Evolutionary conservation across 2,113 vertebrate species (phyloP), one percentile per base, ranked within the genome.

Genomic region (Upupa epops): DNA sequence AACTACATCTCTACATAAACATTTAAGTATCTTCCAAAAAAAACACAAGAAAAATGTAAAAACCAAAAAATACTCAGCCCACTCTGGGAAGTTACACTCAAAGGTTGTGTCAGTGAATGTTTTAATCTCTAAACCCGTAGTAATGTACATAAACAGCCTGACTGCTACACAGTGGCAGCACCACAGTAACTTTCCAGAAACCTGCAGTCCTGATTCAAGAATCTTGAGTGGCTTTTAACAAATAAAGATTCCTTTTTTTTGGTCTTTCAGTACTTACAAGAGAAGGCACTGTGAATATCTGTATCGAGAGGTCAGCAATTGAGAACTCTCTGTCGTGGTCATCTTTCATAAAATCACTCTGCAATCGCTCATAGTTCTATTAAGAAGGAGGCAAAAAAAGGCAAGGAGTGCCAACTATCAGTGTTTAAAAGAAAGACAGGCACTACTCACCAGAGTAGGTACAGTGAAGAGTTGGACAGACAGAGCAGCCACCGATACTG

Each of bases 391-490:
- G 97, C 96, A 97, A 98, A 98, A 98, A 98, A 96, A 98, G 97
- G 97, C 97, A 97, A 97, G 97, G 96, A 95, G 98, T 98, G 97
- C 98, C 97, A 96, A 95, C 96, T 96, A 98, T 98, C 97, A 98
- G 98, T 98, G 95, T 96, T 97, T 92, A 94, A 97, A 97, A 95
- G 94, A 95, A 96, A 97, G 96, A 89, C 94, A 94, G 79, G 94
- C 94, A 92, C 98, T 98, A 99, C 99, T 99, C 98, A 99, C 99
- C 99, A 99, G 97, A 93, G 99, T 99, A 78, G 99, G 99, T 91
- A 99, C 99, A 69, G 99, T 99, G 98, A 99, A 99, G 98, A 99
- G 98, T 98, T 99, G 99, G 92, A 99, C 99, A 97, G 99, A 99
- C 97, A 99, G 98, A 96, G 98, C 99, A 93, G 98, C 98, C 98